A percentile compares a stretch with the other conserved stretches of the same genome.
phyloP scores from a whole-genome alignment of 1,140 invertebrate species.

The Saxidomus purpurata region DNA sequence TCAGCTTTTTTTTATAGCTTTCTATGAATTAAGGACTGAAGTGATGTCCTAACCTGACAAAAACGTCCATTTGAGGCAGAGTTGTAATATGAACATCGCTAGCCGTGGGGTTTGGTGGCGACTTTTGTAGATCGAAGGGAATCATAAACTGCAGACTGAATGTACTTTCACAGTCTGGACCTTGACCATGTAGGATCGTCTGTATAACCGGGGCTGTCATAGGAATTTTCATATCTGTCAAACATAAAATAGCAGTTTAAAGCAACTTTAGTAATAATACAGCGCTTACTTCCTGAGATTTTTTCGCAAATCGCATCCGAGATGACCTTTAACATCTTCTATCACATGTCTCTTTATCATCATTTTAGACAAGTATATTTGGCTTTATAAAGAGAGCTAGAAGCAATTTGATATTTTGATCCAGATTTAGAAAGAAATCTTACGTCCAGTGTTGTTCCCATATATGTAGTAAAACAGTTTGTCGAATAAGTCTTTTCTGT shows the following conservation, averaged over 20 bases:
- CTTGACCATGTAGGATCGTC: conserved; percentile 77
- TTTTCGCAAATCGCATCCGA: no score
- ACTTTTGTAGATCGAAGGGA: conserved; percentile 70
- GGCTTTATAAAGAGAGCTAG: no score
- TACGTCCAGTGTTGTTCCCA: conserved; percentile 78
- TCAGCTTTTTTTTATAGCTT: no score
- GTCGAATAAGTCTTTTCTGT: conserved; percentile 75
- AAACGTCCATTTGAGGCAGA: conserved; percentile 81
- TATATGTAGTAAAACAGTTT: conserved; percentile 83
- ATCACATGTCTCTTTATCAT: no score
- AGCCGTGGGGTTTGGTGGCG: conserved; percentile 64
- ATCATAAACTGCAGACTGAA: conserved; percentile 83
- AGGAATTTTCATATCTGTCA: conserved; percentile 78
- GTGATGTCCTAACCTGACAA: conserved; percentile 73
- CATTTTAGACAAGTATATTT: no score
- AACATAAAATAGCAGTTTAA: no score
- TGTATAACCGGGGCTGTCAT: conserved; percentile 83
- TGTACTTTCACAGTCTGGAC: conserved; percentile 79
- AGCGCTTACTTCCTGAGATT: no score
- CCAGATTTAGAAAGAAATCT: no score
- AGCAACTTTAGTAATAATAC: no score
- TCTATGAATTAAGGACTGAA: not conserved
- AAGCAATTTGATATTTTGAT: no score
- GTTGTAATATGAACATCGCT: conserved; percentile 66
- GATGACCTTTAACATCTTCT: no score